phyloP scores from a whole-genome alignment of 2,888 invertebrate genomes.

The Euplexia lucipara region DNA sequence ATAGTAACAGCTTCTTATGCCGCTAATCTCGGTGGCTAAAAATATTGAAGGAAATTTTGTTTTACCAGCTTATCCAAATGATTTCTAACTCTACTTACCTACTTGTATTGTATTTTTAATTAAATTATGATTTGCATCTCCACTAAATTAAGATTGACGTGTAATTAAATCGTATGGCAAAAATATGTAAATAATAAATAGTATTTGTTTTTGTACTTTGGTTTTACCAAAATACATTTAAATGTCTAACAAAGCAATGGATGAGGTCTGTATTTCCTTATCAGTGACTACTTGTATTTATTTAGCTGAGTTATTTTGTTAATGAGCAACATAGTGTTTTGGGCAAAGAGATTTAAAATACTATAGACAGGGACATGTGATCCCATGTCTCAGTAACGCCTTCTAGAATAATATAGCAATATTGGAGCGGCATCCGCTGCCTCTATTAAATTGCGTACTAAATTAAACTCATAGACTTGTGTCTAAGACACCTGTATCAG shows the following conservation, averaged over 20 bases:
- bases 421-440: too few species aligned
- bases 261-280: not conserved
- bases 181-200: not conserved
- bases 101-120: not conserved
- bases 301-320: not conserved
- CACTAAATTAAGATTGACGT: constrained; percentile 1
- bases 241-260: too few species aligned
- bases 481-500: too few species aligned
- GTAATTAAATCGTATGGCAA: too few species aligned
- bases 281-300: not conserved
- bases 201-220: too few species aligned
- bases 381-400: too few species aligned
- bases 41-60: not conserved
- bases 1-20: too few species aligned
- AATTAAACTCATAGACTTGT: too few species aligned
- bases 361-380: too few species aligned
- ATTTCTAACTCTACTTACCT: not conserved
- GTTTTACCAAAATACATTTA: too few species aligned
- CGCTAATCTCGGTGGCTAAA: not conserved
- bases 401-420: too few species aligned
- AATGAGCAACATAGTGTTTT: not conserved
- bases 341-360: not conserved
- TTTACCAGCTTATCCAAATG: not conserved
- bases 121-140: not conserved
- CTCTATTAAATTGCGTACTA: too few species aligned